These are phyloP conservation scores for Leucophora obtusa DNA, from an alignment of 2,888 invertebrate genomes.

Conservation along the genomic window DNA sequence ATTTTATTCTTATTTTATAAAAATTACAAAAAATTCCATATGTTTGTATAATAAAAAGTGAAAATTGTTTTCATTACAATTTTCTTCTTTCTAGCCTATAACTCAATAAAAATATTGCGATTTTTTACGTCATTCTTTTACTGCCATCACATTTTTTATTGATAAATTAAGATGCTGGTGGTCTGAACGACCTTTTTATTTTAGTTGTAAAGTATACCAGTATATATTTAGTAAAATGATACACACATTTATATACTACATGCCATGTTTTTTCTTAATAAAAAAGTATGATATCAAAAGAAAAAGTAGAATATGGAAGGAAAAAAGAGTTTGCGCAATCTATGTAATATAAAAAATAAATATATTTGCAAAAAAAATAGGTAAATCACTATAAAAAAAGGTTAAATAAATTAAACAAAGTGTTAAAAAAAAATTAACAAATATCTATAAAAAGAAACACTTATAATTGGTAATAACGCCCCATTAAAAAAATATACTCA, in stretches of 20 bases:
- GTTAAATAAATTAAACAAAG: slow-evolving; percentile 5
- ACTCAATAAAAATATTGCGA: too few relatives aligned
- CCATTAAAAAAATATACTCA: neutral
- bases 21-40: too few relatives aligned
- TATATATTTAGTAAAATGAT: slow-evolving; percentile 31
- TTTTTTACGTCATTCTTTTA: neutral
- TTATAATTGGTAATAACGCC: neutral
- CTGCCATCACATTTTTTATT: neutral
- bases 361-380: neutral
- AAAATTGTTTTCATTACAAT: too few relatives aligned
- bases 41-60: too few relatives aligned
- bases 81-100: too few relatives aligned
- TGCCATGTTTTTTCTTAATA: slow-evolving; percentile 5
- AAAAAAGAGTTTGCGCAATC: slow-evolving; percentile 62
- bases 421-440: neutral
- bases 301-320: neutral
- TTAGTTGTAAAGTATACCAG: slow-evolving; percentile 32
- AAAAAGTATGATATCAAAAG: neutral
- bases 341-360: slow-evolving; percentile 4
- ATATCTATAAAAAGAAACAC: neutral
- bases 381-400: neutral
- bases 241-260: slow-evolving; percentile 17
- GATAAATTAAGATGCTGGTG: neutral
- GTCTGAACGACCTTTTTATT: neutral
- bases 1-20: too few relatives aligned